Evolutionary conservation across 2,113 vertebrate genomes (phyloP), one percentile per base, ranked within the genome.

Genomic region (Cyprinodon variegatus): DNA sequence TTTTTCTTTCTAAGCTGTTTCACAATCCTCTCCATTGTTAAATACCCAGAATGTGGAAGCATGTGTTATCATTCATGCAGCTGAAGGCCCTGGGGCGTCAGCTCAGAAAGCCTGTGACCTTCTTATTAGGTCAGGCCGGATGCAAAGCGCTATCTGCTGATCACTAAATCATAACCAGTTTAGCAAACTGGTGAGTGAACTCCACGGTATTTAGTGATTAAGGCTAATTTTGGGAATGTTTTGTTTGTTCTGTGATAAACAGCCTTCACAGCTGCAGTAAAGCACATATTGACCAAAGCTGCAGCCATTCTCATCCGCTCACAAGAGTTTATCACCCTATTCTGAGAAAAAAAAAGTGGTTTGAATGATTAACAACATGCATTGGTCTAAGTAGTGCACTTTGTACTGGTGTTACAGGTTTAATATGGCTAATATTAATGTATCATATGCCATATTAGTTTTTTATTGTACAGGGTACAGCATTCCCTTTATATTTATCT

Each of bases 231-330:
- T 63, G n/a, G 29, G 46, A 15, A 61, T 66, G 40, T 59, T 72
- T 57, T 76, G 62, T 86, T 81, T 82, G 68, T 20, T 72, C 66
- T 76, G 71, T 69, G 67, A 79, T 61, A 65, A 76, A 62, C 29
- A 59, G 59, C 76, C 81, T 68, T 63, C 66, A 62, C 62, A 72
- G 81, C 68, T 70, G 68, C 69, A 62, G 60, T 59, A 80, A 69
- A 83, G 81, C 83, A 79, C 76, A 85, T 89, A 88, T 91, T 91
- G 83, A 88, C 81, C 40, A 46, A 76, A 81, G 81, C 74, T 78
- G 73, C 61, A 43, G 62, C 71, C 64, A 76, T 79, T 84, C 82
- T 74, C 84, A 81, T 78, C 76, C 70, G 78, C 70, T 72, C 61
- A 69, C 50, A 73, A 68, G 48, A 79, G 77, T 41, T 68, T 45